Conservation (phyloP, 2,113 vertebrate genomes). For the Notothenia rossii region DNA sequence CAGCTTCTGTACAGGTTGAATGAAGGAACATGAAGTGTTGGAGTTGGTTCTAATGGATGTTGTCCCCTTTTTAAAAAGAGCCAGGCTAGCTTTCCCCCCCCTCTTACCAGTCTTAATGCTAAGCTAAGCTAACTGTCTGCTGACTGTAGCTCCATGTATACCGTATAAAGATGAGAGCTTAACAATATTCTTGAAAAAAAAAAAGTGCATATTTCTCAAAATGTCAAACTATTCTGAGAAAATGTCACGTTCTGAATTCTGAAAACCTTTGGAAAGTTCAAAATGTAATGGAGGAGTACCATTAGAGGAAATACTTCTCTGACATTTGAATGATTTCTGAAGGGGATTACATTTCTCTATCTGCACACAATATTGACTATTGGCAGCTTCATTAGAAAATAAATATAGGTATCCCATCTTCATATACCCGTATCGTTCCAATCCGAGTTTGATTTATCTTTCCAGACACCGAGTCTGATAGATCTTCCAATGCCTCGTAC, state of each 20-base stretch:
- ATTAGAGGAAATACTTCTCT: background rate
- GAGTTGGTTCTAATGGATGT: too few relatives aligned
- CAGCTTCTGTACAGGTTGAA: too few relatives aligned
- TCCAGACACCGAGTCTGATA: slow-evolving; percentile 35
- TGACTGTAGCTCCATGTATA: too few relatives aligned
- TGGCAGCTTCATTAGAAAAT: background rate
- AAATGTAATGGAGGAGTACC: background rate
- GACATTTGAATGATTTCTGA: slow-evolving; percentile 1
- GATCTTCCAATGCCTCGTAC: slow-evolving; percentile 30
- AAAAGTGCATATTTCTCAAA: background rate
- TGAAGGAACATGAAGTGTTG: too few relatives aligned
- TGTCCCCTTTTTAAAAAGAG: too few relatives aligned
- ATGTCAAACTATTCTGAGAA: background rate
- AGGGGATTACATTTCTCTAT: background rate
- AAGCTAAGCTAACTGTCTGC: too few relatives aligned
- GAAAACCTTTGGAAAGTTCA: background rate
- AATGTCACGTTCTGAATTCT: background rate
- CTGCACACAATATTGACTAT: background rate
- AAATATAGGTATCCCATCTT: slow-evolving; percentile 19
- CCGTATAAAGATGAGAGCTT: background rate
- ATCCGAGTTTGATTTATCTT: slow-evolving; percentile 37
- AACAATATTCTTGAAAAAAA: background rate
- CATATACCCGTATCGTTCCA: slow-evolving; percentile 24
- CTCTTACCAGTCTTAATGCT: too few relatives aligned
- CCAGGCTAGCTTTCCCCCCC: too few relatives aligned